These are phyloP conservation scores for Cotesia typhae DNA, from an alignment of 1,140 invertebrate genomes.

Conservation along the genomic window DNA sequence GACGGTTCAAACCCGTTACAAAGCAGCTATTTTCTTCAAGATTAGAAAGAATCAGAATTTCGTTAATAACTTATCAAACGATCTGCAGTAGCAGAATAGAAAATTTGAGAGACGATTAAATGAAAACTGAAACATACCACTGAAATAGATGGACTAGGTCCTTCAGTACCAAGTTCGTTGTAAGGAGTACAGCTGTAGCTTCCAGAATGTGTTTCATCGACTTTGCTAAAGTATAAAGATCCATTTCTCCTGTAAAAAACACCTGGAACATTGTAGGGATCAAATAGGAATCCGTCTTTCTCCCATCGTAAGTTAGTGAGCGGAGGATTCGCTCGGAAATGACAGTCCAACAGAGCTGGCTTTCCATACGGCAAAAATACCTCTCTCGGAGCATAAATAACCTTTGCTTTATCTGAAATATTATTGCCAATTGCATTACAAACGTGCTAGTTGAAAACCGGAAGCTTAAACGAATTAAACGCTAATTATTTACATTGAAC, in stretches of 20 bases:
- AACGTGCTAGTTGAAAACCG: neutral
- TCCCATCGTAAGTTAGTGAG: slow-evolving; percentile 93
- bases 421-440: neutral
- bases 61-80: too few relatives aligned
- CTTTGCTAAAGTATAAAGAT: slow-evolving; percentile 84
- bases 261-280: slow-evolving; percentile 88
- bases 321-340: slow-evolving; percentile 92
- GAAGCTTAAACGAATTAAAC: neutral
- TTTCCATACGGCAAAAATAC: slow-evolving; percentile 89
- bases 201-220: slow-evolving; percentile 80
- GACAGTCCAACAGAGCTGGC: slow-evolving; percentile 89
- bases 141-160: slow-evolving; percentile 84
- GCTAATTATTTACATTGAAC: slow-evolving; percentile 82
- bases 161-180: slow-evolving; percentile 86
- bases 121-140: slow-evolving; percentile 66
- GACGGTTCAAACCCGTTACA: too few relatives aligned
- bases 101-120: too few relatives aligned
- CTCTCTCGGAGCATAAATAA: slow-evolving; percentile 87
- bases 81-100: too few relatives aligned
- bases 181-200: slow-evolving; percentile 92
- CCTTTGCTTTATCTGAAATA: slow-evolving; percentile 87
- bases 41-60: too few relatives aligned
- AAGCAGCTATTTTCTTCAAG: too few relatives aligned
- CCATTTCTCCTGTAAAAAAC: slow-evolving; percentile 88
- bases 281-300: slow-evolving; percentile 91